Percentiles rank a stretch among this genome's conserved stretches.
phyloP scores from a whole-genome alignment of 2,888 invertebrate genomes.

The Dicyrtomina minuta region DNA sequence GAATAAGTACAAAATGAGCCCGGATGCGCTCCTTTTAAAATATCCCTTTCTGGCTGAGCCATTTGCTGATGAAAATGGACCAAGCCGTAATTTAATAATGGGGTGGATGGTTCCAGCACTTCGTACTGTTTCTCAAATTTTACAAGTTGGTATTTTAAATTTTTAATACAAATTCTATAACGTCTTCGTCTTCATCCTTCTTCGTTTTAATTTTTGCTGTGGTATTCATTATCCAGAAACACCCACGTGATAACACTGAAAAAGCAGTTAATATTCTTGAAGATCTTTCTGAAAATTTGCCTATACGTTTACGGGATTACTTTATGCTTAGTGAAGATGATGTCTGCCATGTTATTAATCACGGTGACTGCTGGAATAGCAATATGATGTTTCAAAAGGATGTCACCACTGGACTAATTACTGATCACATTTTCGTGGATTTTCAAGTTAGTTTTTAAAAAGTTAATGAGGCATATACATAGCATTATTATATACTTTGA shows the following conservation, averaged over 20 bases:
- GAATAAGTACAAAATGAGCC: slow-evolving; percentile 1
- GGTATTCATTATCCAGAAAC: too few relatives aligned
- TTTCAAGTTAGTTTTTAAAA: background rate
- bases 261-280: background rate
- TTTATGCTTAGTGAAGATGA: background rate
- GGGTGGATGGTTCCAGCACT: background rate
- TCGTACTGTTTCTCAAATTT: background rate
- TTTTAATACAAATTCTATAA: background rate
- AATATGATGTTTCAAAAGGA: slow-evolving; percentile 33
- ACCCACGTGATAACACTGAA: slow-evolving; percentile 5
- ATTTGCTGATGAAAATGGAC: background rate
- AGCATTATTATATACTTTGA: too few relatives aligned
- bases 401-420: too few relatives aligned
- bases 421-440: slow-evolving; percentile 5
- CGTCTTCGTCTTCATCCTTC: too few relatives aligned
- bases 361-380: slow-evolving; percentile 39
- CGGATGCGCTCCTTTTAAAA: background rate
- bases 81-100: background rate
- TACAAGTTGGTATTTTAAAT: background rate
- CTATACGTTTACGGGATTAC: background rate
- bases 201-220: too few relatives aligned
- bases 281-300: background rate
- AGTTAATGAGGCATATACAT: too few relatives aligned
- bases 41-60: slow-evolving; percentile 3
- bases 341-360: slow-evolving; percentile 29